These are phyloP conservation scores for Clavelina lepadiformis DNA, from an alignment of 23 tunicate species.

Conservation along the genomic window DNA sequence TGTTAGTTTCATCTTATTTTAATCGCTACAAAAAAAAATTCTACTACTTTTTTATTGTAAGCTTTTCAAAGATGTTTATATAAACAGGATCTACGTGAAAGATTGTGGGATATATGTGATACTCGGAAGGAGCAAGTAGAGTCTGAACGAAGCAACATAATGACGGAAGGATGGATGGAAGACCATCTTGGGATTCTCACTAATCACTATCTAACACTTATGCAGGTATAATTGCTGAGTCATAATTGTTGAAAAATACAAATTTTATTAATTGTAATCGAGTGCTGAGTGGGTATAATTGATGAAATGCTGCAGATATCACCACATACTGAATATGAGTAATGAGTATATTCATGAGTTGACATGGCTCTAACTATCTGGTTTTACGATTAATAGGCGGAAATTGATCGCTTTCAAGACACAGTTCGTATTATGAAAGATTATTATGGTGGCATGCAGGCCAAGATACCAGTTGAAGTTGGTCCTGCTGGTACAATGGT, in stretches of 20 bases:
- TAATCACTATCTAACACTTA: conserved; percentile 70
- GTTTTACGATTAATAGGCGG: conserved; percentile 22
- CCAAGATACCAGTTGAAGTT: conserved; percentile 51
- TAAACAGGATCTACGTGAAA: conserved; percentile 70
- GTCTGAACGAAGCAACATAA: conserved; percentile 49
- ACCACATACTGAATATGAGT: neutral
- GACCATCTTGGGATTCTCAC: conserved; percentile 88
- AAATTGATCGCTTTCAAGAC: conserved; percentile 87
- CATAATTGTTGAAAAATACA: neutral
- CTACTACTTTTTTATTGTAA: neutral
- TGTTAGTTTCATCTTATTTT: conserved; percentile 7
- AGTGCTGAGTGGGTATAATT: neutral
- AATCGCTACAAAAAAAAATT: neutral
- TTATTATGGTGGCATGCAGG: conserved; percentile 77
- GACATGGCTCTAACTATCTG: neutral
- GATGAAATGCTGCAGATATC: neutral
- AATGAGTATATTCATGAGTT: neutral
- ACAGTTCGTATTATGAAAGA: conserved; percentile 64
- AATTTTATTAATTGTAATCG: neutral
- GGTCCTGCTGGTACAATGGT: conserved; percentile 16
- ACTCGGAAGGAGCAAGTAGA: conserved; percentile 87
- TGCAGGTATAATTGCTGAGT: conserved; percentile 51
- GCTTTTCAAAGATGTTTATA: neutral
- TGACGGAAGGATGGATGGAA: conserved; percentile 85
- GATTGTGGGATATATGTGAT: conserved; percentile 94